These are phyloP conservation scores for Cervus canadensis DNA, from an alignment of 2,113 vertebrate species.

Conservation along the genomic window DNA sequence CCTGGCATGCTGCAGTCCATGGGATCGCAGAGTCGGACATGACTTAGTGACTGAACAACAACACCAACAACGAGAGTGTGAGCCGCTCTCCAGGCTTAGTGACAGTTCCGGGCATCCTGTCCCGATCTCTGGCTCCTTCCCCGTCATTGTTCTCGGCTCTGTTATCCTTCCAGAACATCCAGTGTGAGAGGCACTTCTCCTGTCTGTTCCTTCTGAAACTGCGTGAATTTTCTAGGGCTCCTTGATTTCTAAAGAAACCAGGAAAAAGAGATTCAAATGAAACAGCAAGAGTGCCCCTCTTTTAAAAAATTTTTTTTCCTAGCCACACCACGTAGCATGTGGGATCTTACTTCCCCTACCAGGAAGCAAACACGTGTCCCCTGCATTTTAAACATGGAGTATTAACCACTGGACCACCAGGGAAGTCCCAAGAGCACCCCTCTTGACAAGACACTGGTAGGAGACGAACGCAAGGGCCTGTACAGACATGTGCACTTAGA, in stretches of 20 bases:
- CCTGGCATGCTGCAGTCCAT: background rate
- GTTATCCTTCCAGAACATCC: background rate
- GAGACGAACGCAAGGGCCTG: background rate
- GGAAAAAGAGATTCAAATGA: background rate
- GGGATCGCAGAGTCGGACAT: background rate
- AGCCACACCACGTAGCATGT: background rate
- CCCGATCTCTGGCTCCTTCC: background rate
- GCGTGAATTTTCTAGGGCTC: background rate
- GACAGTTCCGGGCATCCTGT: background rate
- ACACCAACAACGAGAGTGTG: rapidly evolving
- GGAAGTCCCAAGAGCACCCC: background rate
- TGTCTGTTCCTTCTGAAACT: background rate
- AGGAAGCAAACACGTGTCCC: background rate
- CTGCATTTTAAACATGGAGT: background rate
- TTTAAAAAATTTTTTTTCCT: background rate
- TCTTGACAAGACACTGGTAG: background rate
- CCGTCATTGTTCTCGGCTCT: background rate
- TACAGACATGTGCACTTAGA: rapidly evolving
- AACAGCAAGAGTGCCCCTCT: background rate
- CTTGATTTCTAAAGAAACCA: background rate
- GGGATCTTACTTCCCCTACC: background rate
- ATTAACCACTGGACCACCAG: background rate
- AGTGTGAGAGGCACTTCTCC: background rate
- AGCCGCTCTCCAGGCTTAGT: background rate
- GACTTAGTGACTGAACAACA: background rate